Base-by-base conservation (phyloP, 2,113 vertebrate species). In the Lophius piscatorius region DNA sequence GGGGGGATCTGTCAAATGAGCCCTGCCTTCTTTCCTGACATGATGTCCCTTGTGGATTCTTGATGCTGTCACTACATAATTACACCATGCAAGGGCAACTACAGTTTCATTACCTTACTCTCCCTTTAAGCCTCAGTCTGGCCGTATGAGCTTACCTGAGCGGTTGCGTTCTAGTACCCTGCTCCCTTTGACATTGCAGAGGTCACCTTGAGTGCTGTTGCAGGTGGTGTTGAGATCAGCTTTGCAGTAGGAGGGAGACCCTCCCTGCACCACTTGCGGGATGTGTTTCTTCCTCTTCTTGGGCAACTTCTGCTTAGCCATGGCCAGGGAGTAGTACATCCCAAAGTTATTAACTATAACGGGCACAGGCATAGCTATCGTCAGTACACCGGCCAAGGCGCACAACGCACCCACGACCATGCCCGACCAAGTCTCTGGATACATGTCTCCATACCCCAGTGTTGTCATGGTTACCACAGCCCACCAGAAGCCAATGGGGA, bases 331-430 rank as follows among this genome's bases (percentile, higher is more conserved):
- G 86, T 99, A 99, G 89, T 99, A 99, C 97, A 99, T 98, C 82
- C 97, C 97, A 88, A 99, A 99, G 88, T 99, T 99, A 91, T 99
- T 99, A 75, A 99, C 97, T 39, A 99, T 99, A 68, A 99, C 96
- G n/a, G 96, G 97, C 64, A 99, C 97, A 0, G 97, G 97, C 97
- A 99, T 99, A 76, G 97, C 97, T 87, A 99, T 99, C 5, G 97
- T 99, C 59, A 98, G 89, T 62, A 98, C 96, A 3, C 97, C 96
- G 0, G 97, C 95, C 74, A 99, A 84, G 0, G 97, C 96, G 16
- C 97, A 99, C 8, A 98, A 74, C 1, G 97, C 97, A 2, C 97
- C 97, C 67, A 98, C 97, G 4, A 99, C 85, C 96, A 98, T 98
- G 69, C 97, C 97, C 10, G 96, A 98, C 97, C 97, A 99, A 1